These are phyloP conservation scores for Leuciscus idus DNA, from an alignment of 2,113 vertebrate species.

Conservation along the genomic window DNA sequence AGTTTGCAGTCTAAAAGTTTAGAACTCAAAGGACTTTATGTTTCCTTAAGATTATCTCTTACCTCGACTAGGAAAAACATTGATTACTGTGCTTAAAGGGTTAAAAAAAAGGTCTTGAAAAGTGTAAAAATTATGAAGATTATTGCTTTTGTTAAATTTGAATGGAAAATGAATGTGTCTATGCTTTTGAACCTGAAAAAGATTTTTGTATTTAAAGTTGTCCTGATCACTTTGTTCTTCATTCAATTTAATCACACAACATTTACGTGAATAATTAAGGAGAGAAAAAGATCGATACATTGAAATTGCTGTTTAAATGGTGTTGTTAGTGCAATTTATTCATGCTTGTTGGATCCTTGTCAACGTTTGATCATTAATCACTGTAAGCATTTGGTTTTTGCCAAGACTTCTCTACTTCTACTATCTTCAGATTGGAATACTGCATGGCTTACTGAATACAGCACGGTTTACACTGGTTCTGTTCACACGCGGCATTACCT, in stretches of 20 bases:
- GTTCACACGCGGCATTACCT: not conserved
- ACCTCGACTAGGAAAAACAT: not conserved
- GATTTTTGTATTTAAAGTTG: not conserved
- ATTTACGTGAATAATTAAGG: conserved; percentile 14
- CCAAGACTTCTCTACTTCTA: conserved; percentile 18
- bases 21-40: conserved; percentile 22
- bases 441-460: not conserved
- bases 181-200: not conserved
- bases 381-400: conserved; percentile 13
- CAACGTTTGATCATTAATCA: conserved; percentile 35
- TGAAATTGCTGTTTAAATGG: conserved; percentile 6
- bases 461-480: not conserved
- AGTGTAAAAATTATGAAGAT: not conserved
- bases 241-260: not conserved
- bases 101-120: not conserved
- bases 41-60: conserved; percentile 30
- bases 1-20: conserved; percentile 51
- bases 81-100: not conserved
- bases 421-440: not conserved
- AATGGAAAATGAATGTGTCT: not conserved
- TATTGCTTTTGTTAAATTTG: not conserved
- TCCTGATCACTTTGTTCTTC: not conserved
- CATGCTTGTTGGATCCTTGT: conserved; percentile 11
- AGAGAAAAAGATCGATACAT: conserved; percentile 13
- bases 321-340: not conserved